Base-by-base conservation (phyloP, 1,140 invertebrate genomes). In the Manduca sexta region DNA sequence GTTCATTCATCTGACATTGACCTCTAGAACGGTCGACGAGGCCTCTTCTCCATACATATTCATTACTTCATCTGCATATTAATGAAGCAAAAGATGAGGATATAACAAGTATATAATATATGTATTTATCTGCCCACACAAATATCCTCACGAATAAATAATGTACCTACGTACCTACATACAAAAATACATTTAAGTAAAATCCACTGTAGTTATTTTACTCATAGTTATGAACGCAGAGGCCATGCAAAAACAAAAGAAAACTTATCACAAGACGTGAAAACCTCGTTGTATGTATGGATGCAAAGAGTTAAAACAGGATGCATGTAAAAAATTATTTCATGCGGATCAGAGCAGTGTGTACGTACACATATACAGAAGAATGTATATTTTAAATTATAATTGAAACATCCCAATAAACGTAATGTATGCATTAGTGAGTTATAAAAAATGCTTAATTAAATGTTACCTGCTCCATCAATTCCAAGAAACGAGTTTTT, bases 1-100 rank as follows among this genome's bases (percentile, higher is more conserved):
- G 56, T 55, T 29, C 57, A 61, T 69, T 60, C 56, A 49, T 21
- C 54, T 73, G 72, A 75, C 72, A 80, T 72, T 80, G 76, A 80
- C 76, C 76, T 69, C 73, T 61, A 49, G 52, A 56, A 49, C 69
- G 64, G 64, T 73, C 62, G 69, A 34, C 47, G 57, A 63, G 62
- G 62, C 59, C 58, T 66, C 67, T 46, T 63, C 58, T 68, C 66
- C 49, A 70, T 72, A 70, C 63, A 69, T 72, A 69, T 77, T 77
- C 66, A 69, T 67, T 59, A 56, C 56, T 68, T 56, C 49, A 70
- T 74, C 62, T 74, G 49, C 66, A 76, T 68, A 71, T 68, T 61
- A 59, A 72, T 69, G 58, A 60, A 53, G 44, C 55, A 59, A 47
- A 55, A 34, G 45, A 61, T 57, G 56, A 54, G 40, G 52, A 52